Base-by-base conservation (phyloP, 2,113 vertebrate genomes). In the Hemichromis elongatus region DNA sequence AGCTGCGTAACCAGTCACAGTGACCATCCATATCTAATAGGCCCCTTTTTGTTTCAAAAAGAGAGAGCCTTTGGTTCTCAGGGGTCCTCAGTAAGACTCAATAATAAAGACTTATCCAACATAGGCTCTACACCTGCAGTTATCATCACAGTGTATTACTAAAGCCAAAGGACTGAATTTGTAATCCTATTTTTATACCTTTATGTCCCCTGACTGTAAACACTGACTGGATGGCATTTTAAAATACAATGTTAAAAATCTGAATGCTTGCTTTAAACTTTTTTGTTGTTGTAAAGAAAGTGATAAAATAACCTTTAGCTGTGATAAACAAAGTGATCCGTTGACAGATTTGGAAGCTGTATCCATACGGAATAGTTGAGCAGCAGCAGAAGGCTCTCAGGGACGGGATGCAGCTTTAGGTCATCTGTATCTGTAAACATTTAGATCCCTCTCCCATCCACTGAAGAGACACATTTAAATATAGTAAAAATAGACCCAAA, bases 1-100 rank as follows among this genome's bases (percentile, higher is more conserved):
- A 92, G 19, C 93, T 97, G 85, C 96, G 96, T 45, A 93, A 96
- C 90, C 96, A 95, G 81, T 95, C 94, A 86, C 96, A 94, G 35
- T 91, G 85, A 92, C 13, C 5, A 1, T 16, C 21, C 8, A n/a
- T 7, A 19, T 6, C 28, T 45, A 26, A 50, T 24, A 18, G 12
- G 9, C 45, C 63, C 24, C 55, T 26, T 83, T 83, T 21, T 33
- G 18, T 50, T 6, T 16, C 54, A 59, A 13, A 13, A 24, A 61
- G 6, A 50, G 4, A 28, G 4, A 19, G 7, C 24, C 2, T 30
- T 47, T 50, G 68, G 68, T 28, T 73, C 42, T 50, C 42, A 7
- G 68, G 24, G 9, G 24, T 75, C 68, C 42, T 50, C 68, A 11
- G 11, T 26, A 70, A 45, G 37, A 42, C 63, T 42, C 4, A 26